These are phyloP conservation scores for Ridgeia piscesae DNA, from an alignment of 1,140 invertebrate genomes.

Conservation along the genomic window DNA sequence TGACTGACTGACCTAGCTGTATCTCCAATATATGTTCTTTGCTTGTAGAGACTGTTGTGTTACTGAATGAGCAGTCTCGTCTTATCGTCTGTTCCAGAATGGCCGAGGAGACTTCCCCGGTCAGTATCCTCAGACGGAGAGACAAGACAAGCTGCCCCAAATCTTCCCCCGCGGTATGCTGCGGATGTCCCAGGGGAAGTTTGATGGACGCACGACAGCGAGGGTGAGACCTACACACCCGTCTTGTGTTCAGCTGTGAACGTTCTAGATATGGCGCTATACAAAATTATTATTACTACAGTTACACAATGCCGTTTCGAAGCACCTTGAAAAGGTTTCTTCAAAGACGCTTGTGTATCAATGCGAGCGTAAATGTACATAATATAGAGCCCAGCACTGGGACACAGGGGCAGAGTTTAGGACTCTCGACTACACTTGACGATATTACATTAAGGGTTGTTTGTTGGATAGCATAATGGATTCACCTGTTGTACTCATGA, in stretches of 20 bases:
- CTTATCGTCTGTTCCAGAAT: neutral
- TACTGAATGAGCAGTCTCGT: neutral
- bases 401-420: no score
- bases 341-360: no score
- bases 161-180: neutral
- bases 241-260: no score
- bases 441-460: neutral
- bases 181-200: neutral
- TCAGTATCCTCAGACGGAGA: neutral
- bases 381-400: no score
- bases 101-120: neutral
- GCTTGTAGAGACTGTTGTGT: neutral
- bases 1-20: no score
- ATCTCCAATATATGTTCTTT: no score
- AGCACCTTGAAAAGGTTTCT: no score
- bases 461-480: neutral
- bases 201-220: neutral
- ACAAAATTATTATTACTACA: no score
- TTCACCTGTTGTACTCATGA: neutral
- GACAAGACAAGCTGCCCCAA: neutral
- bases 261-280: no score
- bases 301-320: no score
- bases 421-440: neutral
- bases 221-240: neutral
- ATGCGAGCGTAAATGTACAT: no score